Evolutionary conservation across 2,113 vertebrate species (phyloP), one percentile per base, ranked within the genome.

Genomic region (Prunella fulvescens): DNA sequence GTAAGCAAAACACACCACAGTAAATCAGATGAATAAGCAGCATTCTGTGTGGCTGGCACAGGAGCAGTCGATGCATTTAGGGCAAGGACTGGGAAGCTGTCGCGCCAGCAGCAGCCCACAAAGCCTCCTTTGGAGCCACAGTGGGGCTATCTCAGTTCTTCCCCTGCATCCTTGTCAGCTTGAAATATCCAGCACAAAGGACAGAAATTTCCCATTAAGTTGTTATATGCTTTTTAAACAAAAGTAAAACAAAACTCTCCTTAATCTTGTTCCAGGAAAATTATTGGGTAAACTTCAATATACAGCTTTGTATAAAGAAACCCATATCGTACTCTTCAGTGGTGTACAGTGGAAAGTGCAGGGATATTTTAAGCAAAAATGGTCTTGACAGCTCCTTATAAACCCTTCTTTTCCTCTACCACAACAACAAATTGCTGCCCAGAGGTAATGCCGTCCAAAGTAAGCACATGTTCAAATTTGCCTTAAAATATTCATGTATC

Each of bases 401-500:
- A 94, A 84, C 25, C 25, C 5, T 88, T 93, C 11, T 48, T 81
- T 94, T 86, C 56, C 65, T 67, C 61, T 60, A 77, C 50, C 71
- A 73, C 42, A 82, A 86, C 35, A 90, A 93, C 80, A 92, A 94
- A 97, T 78, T 74, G 28, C 65, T 92, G 89, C 88, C 86, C 51
- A 95, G 67, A 96, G 76, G 53, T 71, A 92, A 71, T 33, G 29
- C 25, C 3, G 7, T 81, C 90, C 85, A 92, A 92, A 95, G 40
- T 37, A 92, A 92, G 51, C 72, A 81, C 62, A 77, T 29, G 28
- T 9, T 93, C 88, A 25, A 74, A 93, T 86, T 86, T 94, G 37
- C 76, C 65, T 92, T 93, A 78, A 96, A 94, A 94, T 90, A 96
- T 93, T 94, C 56, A 90, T 60, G n/a, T 73, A 88, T 78, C 71